Evolutionary conservation across 1,140 invertebrate species (phyloP), one percentile per base, ranked within the genome.

Genomic region (Sweltsa coloradensis): DNA sequence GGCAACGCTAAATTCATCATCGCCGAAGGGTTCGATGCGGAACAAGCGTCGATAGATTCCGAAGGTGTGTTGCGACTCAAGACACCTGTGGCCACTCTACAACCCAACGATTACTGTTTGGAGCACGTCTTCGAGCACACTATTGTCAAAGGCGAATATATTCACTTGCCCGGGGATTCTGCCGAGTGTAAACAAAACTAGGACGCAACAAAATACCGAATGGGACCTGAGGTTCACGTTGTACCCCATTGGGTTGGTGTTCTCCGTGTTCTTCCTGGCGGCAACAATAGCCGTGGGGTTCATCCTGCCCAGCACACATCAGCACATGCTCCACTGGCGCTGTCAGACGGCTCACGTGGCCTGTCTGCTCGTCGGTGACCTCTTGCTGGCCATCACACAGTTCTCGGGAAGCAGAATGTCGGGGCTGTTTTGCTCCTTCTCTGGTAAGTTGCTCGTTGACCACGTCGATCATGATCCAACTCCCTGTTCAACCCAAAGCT

Each of bases 331-430:
- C 48, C 85, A 88, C 63, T 87, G 84, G 83, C 72, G 82, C 48
- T 87, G 84, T 59, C 85, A 88, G 69, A 85, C 83, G 42, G 78
- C 84, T 66, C 83, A 88, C 62, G 81, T 89, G 50, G 76, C 76
- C 39, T 85, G 83, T 59, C 72, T 89, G 45, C 74, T 88, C 61
- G 64, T 86, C 49, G 84, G 82, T 34, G 79, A 86, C 62, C 69
- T 85, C 31, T 68, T 85, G 56, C 73, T 88, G 61, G 83, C 81
- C 48, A 73, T 78, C 57, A 79, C 78, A 54, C 83, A 85, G 58
- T 67, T 85, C 7, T 70, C 74, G 16, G 71, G 71, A 2, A 65
- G 69, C 37, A 61, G 68, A 6, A 69, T 83, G 36, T 66, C 70
- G 29, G 73, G 74, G 1, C 59, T 66, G 29, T 64, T 72, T 19